These are phyloP conservation scores for Sipha maydis DNA, from an alignment of 2,888 invertebrate species.

Conservation along the genomic window DNA sequence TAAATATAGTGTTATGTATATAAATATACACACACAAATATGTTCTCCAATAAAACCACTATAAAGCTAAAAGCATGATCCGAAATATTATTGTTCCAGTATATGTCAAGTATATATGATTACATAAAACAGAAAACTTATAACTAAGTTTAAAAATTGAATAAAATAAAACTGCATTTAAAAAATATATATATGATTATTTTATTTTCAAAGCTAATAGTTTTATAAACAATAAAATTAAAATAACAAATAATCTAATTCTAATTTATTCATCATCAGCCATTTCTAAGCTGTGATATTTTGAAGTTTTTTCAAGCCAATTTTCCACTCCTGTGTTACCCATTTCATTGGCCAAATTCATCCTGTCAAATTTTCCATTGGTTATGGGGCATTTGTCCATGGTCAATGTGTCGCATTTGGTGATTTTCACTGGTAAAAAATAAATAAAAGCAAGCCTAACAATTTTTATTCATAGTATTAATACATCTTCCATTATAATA, in stretches of 20 bases:
- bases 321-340: slow-evolving; percentile 77
- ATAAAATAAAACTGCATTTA: too few relatives aligned
- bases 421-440: slow-evolving; percentile 64
- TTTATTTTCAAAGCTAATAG: neutral
- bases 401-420: slow-evolving; percentile 66
- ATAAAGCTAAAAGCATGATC: too few relatives aligned
- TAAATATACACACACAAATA: too few relatives aligned
- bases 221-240: neutral
- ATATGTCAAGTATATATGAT: too few relatives aligned
- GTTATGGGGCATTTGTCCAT: slow-evolving; percentile 64
- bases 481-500: neutral
- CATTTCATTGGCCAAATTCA: slow-evolving; percentile 75
- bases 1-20: too few relatives aligned
- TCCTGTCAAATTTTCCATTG: slow-evolving; percentile 73
- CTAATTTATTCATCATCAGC: slow-evolving; percentile 69
- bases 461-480: slow-evolving; percentile 19
- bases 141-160: too few relatives aligned
- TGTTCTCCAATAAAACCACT: too few relatives aligned
- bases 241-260: neutral
- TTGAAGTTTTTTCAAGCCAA: slow-evolving; percentile 79
- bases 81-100: too few relatives aligned
- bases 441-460: slow-evolving; percentile 50
- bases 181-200: neutral
- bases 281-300: slow-evolving; percentile 81
- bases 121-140: too few relatives aligned